These are phyloP conservation scores for Drusus annulatus DNA, from an alignment of 1,140 invertebrate species.

Conservation along the genomic window DNA sequence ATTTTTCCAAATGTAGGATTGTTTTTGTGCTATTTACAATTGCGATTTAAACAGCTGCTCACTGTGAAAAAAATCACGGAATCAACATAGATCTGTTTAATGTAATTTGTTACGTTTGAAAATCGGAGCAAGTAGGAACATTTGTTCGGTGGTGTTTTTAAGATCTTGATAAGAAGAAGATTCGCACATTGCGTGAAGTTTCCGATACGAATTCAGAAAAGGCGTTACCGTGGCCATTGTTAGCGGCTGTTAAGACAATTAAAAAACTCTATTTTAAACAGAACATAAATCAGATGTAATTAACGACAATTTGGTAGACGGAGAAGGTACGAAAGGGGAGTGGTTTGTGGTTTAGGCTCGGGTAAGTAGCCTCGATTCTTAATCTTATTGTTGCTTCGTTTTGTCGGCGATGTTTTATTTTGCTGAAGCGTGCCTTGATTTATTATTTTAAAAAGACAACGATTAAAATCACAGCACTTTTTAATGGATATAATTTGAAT, in stretches of 20 bases:
- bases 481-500: too few species aligned
- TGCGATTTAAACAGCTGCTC: too few species aligned
- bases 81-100: too few species aligned
- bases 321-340: constrained; percentile 11
- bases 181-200: constrained; percentile 7
- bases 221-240: constrained; percentile 32
- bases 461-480: too few species aligned
- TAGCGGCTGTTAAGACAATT: constrained; percentile 43
- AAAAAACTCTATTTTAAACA: constrained; percentile 49
- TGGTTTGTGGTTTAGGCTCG: constrained; percentile 2
- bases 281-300: constrained; percentile 46
- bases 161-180: constrained; percentile 9
- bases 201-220: constrained; percentile 13
- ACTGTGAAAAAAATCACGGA: too few species aligned
- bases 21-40: too few species aligned
- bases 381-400: neutral
- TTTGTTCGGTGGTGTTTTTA: too few species aligned
- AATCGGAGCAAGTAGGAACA: too few species aligned
- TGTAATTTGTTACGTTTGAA: too few species aligned
- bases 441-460: too few species aligned
- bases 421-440: too few species aligned
- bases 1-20: too few species aligned
- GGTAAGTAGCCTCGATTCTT: constrained; percentile 11
- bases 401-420: constrained; percentile 7
- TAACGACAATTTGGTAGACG: constrained; percentile 38